Evolutionary conservation across 1,140 invertebrate genomes (phyloP).

Genomic region (Zaprionus davidi): DNA sequence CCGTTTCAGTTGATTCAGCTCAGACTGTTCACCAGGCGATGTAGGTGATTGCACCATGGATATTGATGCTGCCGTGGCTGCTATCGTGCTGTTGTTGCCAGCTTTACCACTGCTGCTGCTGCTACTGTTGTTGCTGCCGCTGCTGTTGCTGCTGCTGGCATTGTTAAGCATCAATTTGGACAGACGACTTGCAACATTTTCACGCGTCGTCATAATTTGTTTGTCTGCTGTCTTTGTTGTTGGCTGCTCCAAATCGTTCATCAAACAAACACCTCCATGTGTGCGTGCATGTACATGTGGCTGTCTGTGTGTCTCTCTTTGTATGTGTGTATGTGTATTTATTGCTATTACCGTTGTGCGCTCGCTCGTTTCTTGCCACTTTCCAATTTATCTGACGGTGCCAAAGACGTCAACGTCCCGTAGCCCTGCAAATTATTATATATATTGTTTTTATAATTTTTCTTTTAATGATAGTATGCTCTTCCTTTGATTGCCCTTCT

Average conservation of each 20-base stretch:
- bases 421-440: conserved; percentile 48
- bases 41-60: conserved; percentile 67
- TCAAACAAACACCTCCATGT: conserved; percentile 56
- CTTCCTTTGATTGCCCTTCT: conserved; percentile 34
- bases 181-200: conserved; percentile 76
- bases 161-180: conserved; percentile 78
- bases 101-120: conserved; percentile 2
- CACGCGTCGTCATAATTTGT: conserved; percentile 70
- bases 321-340: conserved; percentile 35
- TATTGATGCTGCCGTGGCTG: conserved; percentile 34
- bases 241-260: conserved; percentile 55
- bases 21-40: conserved; percentile 69
- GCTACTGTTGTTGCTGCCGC: conserved; percentile 21
- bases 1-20: conserved; percentile 75
- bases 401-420: conserved; percentile 42
- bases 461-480: conserved; percentile 32
- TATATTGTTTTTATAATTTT: conserved; percentile 1
- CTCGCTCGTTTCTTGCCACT: conserved; percentile 39
- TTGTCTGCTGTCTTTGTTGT: conserved; percentile 38
- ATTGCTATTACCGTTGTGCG: conserved; percentile 41
- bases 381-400: conserved; percentile 49
- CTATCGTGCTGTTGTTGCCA: background rate
- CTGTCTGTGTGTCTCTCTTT: conserved; percentile 12
- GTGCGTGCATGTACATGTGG: conserved; percentile 26
- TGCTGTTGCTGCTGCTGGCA: conserved; percentile 47